Evolutionary conservation across 1,140 invertebrate genomes (phyloP).

Genomic region (Lordiphosa clarofinis): DNA sequence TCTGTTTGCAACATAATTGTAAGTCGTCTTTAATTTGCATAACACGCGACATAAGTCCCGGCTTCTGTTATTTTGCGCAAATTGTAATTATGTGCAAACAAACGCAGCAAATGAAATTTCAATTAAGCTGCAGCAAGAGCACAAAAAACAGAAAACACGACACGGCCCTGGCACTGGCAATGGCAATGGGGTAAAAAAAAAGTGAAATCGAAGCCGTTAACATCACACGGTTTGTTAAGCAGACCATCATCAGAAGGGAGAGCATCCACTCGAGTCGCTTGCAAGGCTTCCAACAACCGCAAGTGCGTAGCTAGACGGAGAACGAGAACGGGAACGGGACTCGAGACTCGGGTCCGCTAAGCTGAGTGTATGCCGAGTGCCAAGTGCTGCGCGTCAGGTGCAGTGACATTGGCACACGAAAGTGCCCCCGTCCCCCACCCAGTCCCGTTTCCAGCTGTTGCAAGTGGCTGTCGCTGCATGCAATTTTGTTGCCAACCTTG

Average conservation of each 20-base stretch:
- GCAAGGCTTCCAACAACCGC: slow-evolving; percentile 44
- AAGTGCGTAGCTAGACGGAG: slow-evolving; percentile 34
- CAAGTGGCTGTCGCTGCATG: slow-evolving; percentile 30
- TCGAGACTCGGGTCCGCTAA: slow-evolving; percentile 4
- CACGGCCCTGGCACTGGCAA: background rate
- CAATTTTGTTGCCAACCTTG: slow-evolving; percentile 62
- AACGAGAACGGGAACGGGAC: slow-evolving; percentile 33
- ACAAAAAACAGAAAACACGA: background rate
- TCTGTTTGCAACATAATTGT: slow-evolving; percentile 12
- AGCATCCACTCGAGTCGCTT: slow-evolving; percentile 32
- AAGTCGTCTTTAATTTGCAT: slow-evolving; percentile 45
- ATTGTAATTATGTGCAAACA: slow-evolving; percentile 70
- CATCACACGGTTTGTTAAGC: slow-evolving; percentile 52
- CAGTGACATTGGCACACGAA: slow-evolving; percentile 67
- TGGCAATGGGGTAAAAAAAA: slow-evolving; percentile 21
- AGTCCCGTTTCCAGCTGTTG: slow-evolving; percentile 11
- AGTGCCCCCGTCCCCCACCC: background rate
- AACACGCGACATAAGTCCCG: slow-evolving; percentile 44
- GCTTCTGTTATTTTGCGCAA: slow-evolving; percentile 28
- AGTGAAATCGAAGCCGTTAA: slow-evolving; percentile 70
- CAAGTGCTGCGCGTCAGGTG: slow-evolving; percentile 61
- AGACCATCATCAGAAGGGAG: slow-evolving; percentile 13
- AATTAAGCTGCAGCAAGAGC: slow-evolving; percentile 47
- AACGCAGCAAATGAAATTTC: slow-evolving; percentile 69
- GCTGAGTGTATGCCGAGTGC: slow-evolving; percentile 36